Conservation (phyloP, 2,888 invertebrate species). For the Standfussiana lucernea region DNA sequence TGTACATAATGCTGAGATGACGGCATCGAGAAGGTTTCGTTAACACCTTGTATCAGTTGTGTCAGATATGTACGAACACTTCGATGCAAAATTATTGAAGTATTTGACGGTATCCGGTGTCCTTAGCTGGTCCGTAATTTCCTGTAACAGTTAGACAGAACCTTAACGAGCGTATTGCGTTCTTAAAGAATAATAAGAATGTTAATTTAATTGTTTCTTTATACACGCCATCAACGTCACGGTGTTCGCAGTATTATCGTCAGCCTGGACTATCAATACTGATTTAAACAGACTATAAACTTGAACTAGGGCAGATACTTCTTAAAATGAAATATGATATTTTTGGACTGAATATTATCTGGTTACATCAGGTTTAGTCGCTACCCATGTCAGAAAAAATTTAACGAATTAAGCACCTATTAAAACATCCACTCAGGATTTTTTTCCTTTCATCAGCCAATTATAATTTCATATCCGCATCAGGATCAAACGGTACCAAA, state of each 20-base stretch:
- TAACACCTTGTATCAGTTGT: too few species aligned
- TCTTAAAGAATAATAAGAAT: neutral
- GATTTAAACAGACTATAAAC: neutral
- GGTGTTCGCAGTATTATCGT: neutral
- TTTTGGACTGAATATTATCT: neutral
- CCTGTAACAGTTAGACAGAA: neutral
- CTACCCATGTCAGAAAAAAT: too few species aligned
- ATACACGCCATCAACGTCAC: neutral
- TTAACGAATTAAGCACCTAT: neutral
- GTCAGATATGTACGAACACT: too few species aligned
- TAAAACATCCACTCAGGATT: neutral
- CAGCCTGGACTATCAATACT: neutral
- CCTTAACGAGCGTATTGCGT: slow-evolving; percentile 4
- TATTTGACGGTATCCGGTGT: too few species aligned
- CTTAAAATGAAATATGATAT: neutral
- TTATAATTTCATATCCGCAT: slow-evolving; percentile 22
- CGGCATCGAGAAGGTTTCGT: too few species aligned
- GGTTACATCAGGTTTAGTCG: neutral
- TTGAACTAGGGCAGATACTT: neutral
- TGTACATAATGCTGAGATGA: too few species aligned
- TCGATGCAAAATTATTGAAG: too few species aligned
- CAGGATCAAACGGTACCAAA: slow-evolving; percentile 18
- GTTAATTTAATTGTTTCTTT: neutral
- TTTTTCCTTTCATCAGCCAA: slow-evolving; percentile 26
- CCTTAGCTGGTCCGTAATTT: neutral